Evolutionary conservation across 2,797 vertebrate species (phyloP), one percentile per base, ranked within the genome.

Genomic region (Bovichtus variegatus): DNA sequence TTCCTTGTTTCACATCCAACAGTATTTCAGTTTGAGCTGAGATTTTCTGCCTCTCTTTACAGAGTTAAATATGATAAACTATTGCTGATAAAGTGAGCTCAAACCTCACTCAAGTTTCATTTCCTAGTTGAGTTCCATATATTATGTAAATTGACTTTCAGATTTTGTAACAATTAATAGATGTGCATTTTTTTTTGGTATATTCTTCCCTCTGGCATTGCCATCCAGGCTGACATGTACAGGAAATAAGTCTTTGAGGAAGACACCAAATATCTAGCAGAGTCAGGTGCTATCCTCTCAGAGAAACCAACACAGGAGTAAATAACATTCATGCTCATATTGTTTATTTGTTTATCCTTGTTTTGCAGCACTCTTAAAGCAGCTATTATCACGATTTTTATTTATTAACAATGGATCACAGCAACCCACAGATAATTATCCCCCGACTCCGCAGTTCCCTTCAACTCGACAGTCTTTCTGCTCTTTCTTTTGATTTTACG

Each of bases 1-100:
- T 81, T 77, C 81, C 43, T 27, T 25, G 54, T 72, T 89, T 90
- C 85, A 83, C 80, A 84, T 74, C 36, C 12, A 53, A 69, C 54
- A 40, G 41, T 41, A 3, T 46, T 61, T 71, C 38, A 67, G 12
- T 57, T 57, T 64, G 36, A 81, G 60, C 31, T 9, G 23, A 71
- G 57, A 18, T 82, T 68, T 38, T 31, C 16, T 71, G 3, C 53
- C 59, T 59, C n/a, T 69, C 58, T 85, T 83, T 75, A 74, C 69
- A 31, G 5, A 61, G 54, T 60, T 76, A 62, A 67, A 73, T 59
- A 65, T 61, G n/a, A 60, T 36, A 2, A 25, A 46, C 34, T 36
- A 49, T 57, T 25, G 34, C 34, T 19, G 4, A 70, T 60, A 53
- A 59, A 62, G 41, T 62, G 57, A 49, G 21, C 16, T 66, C 61